Conservation (phyloP, 2,113 vertebrate genomes). For the Vireo altiloquus region DNA sequence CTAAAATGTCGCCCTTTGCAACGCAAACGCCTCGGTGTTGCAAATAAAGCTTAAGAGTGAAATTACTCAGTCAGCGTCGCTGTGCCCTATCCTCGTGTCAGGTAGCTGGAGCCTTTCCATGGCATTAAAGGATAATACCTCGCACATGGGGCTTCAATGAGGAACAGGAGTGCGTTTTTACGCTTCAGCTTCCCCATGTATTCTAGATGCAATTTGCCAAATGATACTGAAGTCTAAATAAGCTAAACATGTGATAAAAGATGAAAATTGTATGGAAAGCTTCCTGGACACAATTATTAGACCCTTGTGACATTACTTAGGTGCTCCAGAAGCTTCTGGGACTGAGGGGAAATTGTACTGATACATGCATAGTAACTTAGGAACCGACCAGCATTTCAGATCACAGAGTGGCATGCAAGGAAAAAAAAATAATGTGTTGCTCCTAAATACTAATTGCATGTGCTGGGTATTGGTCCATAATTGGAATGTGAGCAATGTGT, state of each 20-base stretch:
- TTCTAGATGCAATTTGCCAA: not conserved
- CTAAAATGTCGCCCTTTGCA: not conserved
- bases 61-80: not conserved
- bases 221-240: constrained; percentile 22
- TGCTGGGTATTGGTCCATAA: constrained; percentile 43
- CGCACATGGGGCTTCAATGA: not conserved
- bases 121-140: not conserved
- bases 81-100: not conserved
- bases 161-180: not conserved
- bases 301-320: not conserved
- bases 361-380: not conserved
- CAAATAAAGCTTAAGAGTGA: not conserved
- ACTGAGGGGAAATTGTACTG: not conserved
- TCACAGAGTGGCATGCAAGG: not conserved
- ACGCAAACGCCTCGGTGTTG: rapidly evolving
- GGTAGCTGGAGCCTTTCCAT: not conserved
- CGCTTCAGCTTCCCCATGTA: not conserved
- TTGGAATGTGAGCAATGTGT: constrained; percentile 49
- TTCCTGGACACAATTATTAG: not conserved
- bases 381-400: not conserved
- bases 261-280: not conserved
- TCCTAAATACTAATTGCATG: constrained; percentile 60
- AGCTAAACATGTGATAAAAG: not conserved
- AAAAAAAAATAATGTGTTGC: constrained; percentile 34
- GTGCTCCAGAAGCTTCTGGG: constrained; percentile 24